phyloP scores from a whole-genome alignment of 2,113 vertebrate genomes.

The Triplophysa dalaica region DNA sequence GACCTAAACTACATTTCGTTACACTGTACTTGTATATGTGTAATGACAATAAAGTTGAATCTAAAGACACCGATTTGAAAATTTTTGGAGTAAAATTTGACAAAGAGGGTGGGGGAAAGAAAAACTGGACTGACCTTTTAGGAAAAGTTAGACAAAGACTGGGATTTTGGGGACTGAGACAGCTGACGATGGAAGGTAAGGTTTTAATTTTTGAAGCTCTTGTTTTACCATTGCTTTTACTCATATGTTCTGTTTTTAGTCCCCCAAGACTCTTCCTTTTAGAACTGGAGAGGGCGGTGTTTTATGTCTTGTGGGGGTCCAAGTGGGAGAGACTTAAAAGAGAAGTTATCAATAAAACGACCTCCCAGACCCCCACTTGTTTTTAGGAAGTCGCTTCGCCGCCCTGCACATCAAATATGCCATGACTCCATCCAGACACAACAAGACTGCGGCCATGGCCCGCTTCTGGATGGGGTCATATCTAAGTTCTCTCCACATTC shows the following conservation, averaged over 20 bases:
- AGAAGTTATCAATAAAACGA: neutral
- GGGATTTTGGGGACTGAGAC: constrained; percentile 41
- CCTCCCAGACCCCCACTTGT: constrained; percentile 23
- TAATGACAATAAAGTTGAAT: too few species aligned
- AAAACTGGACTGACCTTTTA: constrained; percentile 16
- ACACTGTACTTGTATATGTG: too few species aligned
- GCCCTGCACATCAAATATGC: neutral
- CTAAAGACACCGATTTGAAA: neutral
- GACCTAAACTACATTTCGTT: too few species aligned
- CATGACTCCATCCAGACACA: constrained; percentile 8
- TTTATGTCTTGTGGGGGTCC: constrained; percentile 44
- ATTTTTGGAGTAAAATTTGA: neutral
- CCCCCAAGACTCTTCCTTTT: neutral
- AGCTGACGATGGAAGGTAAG: neutral
- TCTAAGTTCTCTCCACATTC: neutral
- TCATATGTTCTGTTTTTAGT: constrained; percentile 37
- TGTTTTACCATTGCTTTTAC: constrained; percentile 36
- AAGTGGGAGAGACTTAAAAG: constrained; percentile 27
- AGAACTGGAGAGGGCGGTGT: neutral
- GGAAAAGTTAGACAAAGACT: constrained; percentile 29
- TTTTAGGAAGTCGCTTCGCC: neutral
- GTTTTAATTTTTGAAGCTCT: constrained; percentile 42
- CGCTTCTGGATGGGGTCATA: constrained; percentile 23
- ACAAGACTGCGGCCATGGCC: neutral
- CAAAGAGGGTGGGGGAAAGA: neutral